Evolutionary conservation across 2,113 vertebrate genomes (phyloP), one percentile per base, ranked within the genome.

Genomic region (Lutjanus erythropterus): DNA sequence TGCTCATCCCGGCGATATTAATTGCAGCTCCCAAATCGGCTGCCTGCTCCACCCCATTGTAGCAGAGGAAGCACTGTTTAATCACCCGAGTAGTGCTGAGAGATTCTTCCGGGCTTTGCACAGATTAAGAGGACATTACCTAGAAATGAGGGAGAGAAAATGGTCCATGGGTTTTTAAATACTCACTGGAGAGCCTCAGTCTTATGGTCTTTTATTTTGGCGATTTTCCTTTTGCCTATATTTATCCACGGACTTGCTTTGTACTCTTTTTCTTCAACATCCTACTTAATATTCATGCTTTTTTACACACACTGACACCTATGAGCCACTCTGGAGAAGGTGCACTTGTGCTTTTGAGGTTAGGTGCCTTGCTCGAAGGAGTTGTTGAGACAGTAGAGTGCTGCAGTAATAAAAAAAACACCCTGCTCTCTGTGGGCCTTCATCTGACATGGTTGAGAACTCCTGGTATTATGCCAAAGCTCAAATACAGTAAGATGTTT

Each of bases 81-180:
- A 90, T 90, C 85, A 85, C 78, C 59, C 67, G 33, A 77, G 81
- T 77, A 75, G 64, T 74, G 60, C 81, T 39, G 55, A 56, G 81
- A 87, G 76, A 81, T 82, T 89, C 86, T 86, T 89, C 80, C 12
- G 18, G 84, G 75, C 85, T 91, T 85, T 85, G 75, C 67, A 44
- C 75, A 84, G 75, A 91, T 91, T 82, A 89, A 84, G 78, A 86
- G 49, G 74, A 85, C 66, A 86, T 91, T 90, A 90, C 61, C 70
- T 62, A 25, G 66, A 84, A 84, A 85, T 69, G 67, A 84, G 61
- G 42, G 39, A 31, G 46, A 85, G 72, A 75, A 89, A 88, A 86
- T 58, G 41, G 75, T 75, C 68, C 39, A 19, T 27, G 55, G 67
- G 33, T 61, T 88, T 80, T 85, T 90, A 81, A 84, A 79, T 66